phyloP scores from a whole-genome alignment of 2,113 vertebrate genomes.

The Oncorhynchus mykiss region DNA sequence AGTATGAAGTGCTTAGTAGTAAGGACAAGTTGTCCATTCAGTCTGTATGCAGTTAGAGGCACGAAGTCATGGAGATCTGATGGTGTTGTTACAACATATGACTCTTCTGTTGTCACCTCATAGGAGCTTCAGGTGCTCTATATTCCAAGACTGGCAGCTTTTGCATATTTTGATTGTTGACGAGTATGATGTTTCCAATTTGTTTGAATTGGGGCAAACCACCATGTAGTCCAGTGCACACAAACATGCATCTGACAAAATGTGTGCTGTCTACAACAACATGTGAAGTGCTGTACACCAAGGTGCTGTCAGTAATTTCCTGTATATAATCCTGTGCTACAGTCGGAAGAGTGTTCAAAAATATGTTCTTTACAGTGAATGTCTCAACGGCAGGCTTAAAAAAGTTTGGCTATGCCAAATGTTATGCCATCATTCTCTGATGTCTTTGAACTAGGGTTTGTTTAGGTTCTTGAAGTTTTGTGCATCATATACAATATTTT shows the following conservation, averaged over 20 bases:
- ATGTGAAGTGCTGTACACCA: not conserved
- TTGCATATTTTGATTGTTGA: not conserved
- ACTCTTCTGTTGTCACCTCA: not conserved
- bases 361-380: not conserved
- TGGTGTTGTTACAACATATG: not conserved
- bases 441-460: slow-evolving; percentile 12
- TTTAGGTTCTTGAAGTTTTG: not conserved
- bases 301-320: not conserved
- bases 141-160: not conserved
- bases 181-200: not conserved
- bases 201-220: slow-evolving; percentile 2
- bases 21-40: not conserved
- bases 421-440: slow-evolving; percentile 18
- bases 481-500: slow-evolving; percentile 21
- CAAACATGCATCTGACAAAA: slow-evolving; percentile 6
- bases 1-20: too few relatives aligned
- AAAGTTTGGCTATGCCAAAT: slow-evolving; percentile 16
- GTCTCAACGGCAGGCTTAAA: not conserved
- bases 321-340: not conserved
- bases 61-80: not conserved
- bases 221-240: not conserved
- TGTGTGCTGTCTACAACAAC: not conserved
- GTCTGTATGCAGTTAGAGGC: not conserved
- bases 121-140: not conserved
- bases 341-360: not conserved